Base-by-base conservation (phyloP, 2,888 invertebrate genomes). In the Achlya flavicornis region DNA sequence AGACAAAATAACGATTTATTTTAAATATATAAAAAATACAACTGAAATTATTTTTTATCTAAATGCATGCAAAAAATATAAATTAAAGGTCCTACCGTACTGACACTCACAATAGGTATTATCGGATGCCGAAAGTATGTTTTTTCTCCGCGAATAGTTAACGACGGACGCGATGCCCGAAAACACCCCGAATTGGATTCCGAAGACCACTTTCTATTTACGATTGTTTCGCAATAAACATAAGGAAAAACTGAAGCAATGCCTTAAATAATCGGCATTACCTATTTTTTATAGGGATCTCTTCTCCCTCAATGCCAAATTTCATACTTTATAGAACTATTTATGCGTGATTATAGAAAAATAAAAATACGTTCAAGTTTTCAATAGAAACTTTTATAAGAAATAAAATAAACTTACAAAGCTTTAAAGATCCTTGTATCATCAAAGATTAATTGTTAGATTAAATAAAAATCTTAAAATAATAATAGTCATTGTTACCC, bases 401-500 rank as follows among this genome's bases (percentile, higher is more conserved):
- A n/a, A 46, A 46, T 35, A 46, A 46, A 8, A 11, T 41, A n/a
- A 4, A 46, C 6, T n/a, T 16, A 0, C 7, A 16, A 48, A 48
- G 48, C 48, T 48, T 48, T n/a, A 5, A 48, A 48, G 16, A 16
- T 48, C n/a, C 0, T 48, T 48, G 16, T 4, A 4, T 48, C 48
- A 48, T 48, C 61, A 57, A 64, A 64, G 69, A 72, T 65, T 66
- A 74, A 71, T 62, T 70, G 59, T n/a, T 66, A 68, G 65, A 61
- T 38, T 14, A 38, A 72, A 43, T 73, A 76, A 43, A 78, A 81
- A 81, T 79, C 72, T 71, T 58, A 58, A 65, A 74, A 72, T 77
- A 79, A 81, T 73, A 76, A 81, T 80, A 65, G 72, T 67, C 65
- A 66, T 68, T 72, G 66, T 73, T 72, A 65, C 66, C 64, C 66